Percentiles rank a stretch among this genome's conserved stretches.
Evolutionary conservation across 2,888 invertebrate genomes (phyloP).

Genomic region (Epiperipatus broadwayi): DNA sequence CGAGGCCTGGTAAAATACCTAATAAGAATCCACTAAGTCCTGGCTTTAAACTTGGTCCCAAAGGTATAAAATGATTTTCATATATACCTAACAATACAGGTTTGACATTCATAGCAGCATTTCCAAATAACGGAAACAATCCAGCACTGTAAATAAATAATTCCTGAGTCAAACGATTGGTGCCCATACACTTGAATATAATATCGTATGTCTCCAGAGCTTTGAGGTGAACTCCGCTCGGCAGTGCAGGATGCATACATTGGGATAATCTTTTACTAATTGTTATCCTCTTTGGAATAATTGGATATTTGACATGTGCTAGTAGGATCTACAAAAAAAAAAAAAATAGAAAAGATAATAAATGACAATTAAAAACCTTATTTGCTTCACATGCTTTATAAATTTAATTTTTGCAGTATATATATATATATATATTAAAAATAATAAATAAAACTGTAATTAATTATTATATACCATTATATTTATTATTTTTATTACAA

Average conservation of each 20-base stretch:
- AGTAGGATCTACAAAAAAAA: conserved; percentile 43
- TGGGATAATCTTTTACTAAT: conserved; percentile 76
- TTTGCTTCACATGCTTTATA: too few relatives aligned
- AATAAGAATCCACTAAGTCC: conserved; percentile 69
- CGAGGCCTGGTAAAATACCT: conserved; percentile 66
- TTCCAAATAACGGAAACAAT: conserved; percentile 64
- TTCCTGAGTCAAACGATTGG: conserved; percentile 52
- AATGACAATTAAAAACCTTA: conserved; percentile 13
- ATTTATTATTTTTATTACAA: too few relatives aligned
- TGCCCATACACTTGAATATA: conserved; percentile 70
- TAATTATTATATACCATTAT: too few relatives aligned
- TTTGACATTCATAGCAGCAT: conserved; percentile 74
- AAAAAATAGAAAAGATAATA: conserved; percentile 14
- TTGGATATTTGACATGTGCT: conserved; percentile 57
- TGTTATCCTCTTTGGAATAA: conserved; percentile 64
- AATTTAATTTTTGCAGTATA: too few relatives aligned
- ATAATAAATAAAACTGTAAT: too few relatives aligned
- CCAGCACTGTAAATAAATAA: conserved; percentile 67
- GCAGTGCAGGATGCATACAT: conserved; percentile 78
- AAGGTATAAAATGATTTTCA: conserved; percentile 66
- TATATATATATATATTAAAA: too few relatives aligned
- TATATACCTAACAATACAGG: conserved; percentile 59
- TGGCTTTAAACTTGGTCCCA: conserved; percentile 52
- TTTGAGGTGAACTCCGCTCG: conserved; percentile 74
- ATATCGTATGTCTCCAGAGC: conserved; percentile 76